A percentile compares a stretch with the other conserved stretches of the same genome.
Conservation (phyloP, 2,888 invertebrate species). For the Dolichomitus sp. region DNA sequence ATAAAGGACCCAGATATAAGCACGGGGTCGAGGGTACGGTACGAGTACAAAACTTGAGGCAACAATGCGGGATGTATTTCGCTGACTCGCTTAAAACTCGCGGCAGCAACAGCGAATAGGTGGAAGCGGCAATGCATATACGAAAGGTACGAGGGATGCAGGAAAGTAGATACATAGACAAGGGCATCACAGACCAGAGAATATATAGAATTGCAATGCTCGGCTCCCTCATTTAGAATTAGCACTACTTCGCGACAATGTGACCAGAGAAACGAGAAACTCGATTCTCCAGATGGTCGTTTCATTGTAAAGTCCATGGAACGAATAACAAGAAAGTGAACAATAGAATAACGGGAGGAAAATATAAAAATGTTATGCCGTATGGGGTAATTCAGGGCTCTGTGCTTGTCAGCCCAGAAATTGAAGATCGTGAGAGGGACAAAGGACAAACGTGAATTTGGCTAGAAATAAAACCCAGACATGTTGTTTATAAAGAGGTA, state of each 20-base stretch:
- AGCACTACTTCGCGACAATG: conserved; percentile 41
- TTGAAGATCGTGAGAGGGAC: neutral
- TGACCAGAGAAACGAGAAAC: conserved; percentile 17
- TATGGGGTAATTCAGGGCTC: neutral
- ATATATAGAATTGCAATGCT: conserved; percentile 35
- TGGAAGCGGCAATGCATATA: conserved; percentile 4
- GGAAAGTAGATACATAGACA: neutral
- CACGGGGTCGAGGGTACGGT: conserved; percentile 29
- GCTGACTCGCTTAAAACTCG: conserved; percentile 41
- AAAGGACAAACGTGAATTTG: neutral
- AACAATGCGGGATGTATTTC: conserved; percentile 48
- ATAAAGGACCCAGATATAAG: neutral
- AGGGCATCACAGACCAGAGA: conserved; percentile 10
- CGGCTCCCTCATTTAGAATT: conserved; percentile 48
- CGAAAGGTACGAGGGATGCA: neutral
- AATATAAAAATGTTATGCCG: conserved; percentile 9
- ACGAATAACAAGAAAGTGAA: conserved; percentile 11
- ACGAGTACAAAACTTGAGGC: conserved; percentile 33
- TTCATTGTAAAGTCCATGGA: conserved; percentile 26
- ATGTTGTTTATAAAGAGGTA: conserved; percentile 1
- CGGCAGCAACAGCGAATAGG: conserved; percentile 20
- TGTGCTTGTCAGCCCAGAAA: neutral
- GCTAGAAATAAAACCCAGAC: neutral
- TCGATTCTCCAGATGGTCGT: conserved; percentile 40
- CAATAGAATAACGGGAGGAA: neutral